A percentile compares a stretch with the other conserved stretches of the same genome.
Conservation (phyloP, 2,888 invertebrate species). For the Apamea sordens region DNA sequence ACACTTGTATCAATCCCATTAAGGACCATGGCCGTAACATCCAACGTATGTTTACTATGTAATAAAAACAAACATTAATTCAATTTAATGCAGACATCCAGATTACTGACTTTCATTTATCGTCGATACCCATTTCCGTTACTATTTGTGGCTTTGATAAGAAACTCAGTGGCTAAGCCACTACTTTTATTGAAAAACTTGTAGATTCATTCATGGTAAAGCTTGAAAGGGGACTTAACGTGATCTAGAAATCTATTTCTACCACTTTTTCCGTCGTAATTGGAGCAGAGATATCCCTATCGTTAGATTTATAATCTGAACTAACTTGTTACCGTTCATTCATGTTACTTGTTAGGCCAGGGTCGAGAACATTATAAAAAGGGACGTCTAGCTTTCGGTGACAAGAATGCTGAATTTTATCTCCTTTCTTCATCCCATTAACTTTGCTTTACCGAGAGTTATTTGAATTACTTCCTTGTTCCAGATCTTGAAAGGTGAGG, state of each 20-base stretch:
- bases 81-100: slow-evolving; percentile 45
- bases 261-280: slow-evolving; percentile 28
- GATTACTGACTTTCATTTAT: slow-evolving; percentile 58
- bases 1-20: background rate
- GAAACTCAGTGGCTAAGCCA: slow-evolving; percentile 54
- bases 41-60: slow-evolving; percentile 1
- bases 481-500: background rate
- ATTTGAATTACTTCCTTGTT: slow-evolving; percentile 21
- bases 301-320: slow-evolving; percentile 26
- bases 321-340: slow-evolving; percentile 31
- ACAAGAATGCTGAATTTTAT: slow-evolving; percentile 20
- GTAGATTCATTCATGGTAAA: slow-evolving; percentile 59
- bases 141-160: slow-evolving; percentile 59
- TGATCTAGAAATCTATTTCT: slow-evolving; percentile 48
- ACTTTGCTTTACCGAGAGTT: background rate
- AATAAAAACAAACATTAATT: slow-evolving; percentile 51
- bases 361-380: background rate
- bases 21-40: slow-evolving; percentile 1
- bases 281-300: slow-evolving; percentile 48
- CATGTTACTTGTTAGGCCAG: background rate
- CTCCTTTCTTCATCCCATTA: background rate
- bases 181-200: slow-evolving; percentile 42
- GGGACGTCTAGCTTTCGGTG: background rate
- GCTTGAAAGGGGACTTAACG: slow-evolving; percentile 19
- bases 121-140: slow-evolving; percentile 54